Percentiles rank a stretch among this genome's conserved stretches.
These are phyloP conservation scores for Bombyx mandarina DNA, from an alignment of 1,140 invertebrate genomes.

Conservation along the genomic window DNA sequence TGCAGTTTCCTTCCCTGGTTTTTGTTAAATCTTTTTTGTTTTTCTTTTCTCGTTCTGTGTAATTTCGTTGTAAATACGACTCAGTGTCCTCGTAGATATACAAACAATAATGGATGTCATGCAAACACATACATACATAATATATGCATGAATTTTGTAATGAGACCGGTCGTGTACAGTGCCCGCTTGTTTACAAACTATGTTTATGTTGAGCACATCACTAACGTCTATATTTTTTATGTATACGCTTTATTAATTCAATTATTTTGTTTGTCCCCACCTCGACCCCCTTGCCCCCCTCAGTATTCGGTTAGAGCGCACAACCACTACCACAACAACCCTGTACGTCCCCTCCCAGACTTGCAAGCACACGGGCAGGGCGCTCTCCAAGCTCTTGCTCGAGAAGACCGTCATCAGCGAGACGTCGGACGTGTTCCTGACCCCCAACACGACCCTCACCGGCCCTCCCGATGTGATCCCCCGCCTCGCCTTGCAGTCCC, in stretches of 20 bases:
- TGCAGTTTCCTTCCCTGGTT: too few species aligned
- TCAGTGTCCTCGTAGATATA: too few species aligned
- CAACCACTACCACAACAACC: conserved; percentile 33
- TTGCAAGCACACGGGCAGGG: conserved; percentile 34
- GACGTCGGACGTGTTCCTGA: conserved; percentile 43
- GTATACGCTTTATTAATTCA: conserved; percentile 34
- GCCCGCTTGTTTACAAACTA: conserved; percentile 22
- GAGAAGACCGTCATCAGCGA: conserved; percentile 39
- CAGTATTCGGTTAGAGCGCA: conserved; percentile 29
- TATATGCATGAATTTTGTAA: too few species aligned
- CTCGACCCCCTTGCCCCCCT: conserved; percentile 16
- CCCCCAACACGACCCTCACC: conserved; percentile 46
- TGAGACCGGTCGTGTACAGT: conserved; percentile 13
- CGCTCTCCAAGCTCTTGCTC: conserved; percentile 43
- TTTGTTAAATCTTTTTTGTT: too few species aligned
- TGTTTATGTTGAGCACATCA: conserved; percentile 28
- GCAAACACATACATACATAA: too few species aligned
- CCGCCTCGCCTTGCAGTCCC: conserved; percentile 30
- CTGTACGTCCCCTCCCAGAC: conserved; percentile 28
- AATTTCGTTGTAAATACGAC: too few species aligned
- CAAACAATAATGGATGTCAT: too few species aligned
- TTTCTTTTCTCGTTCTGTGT: too few species aligned
- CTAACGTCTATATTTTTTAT: conserved; percentile 29
- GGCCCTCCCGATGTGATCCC: conserved; percentile 51
- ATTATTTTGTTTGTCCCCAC: conserved; percentile 19